These are phyloP conservation scores for Pangasius larnaudii DNA, from an alignment of 2,797 vertebrate species.

Conservation along the genomic window DNA sequence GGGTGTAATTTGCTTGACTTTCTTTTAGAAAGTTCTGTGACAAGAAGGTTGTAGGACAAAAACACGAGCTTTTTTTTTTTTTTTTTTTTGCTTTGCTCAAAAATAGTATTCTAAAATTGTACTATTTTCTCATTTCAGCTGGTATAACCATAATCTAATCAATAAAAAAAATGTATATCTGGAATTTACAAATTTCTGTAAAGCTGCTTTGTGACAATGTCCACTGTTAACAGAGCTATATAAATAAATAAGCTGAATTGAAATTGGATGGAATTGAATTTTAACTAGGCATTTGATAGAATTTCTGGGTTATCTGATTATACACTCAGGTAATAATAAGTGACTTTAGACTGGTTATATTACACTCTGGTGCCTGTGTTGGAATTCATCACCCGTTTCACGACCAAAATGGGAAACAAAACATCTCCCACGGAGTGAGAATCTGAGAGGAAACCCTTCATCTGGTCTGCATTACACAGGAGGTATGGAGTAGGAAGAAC, in stretches of 20 bases:
- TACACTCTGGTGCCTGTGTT: not conserved
- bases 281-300: not conserved
- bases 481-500: slow-evolving; percentile 51
- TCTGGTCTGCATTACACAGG: slow-evolving; percentile 32
- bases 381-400: slow-evolving; percentile 1
- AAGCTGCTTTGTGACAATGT: not conserved
- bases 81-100: not conserved
- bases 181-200: not conserved
- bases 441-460: slow-evolving; percentile 62
- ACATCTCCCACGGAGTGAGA: slow-evolving; percentile 36
- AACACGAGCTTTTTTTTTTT: not conserved
- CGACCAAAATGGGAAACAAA: slow-evolving; percentile 17
- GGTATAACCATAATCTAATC: not conserved
- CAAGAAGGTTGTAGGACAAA: not conserved
- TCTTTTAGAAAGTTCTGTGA: not conserved
- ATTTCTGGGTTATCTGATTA: not conserved
- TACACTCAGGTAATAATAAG: not conserved
- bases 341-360: not conserved
- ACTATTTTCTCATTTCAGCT: too few relatives aligned
- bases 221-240: not conserved
- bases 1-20: not conserved
- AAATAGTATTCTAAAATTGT: too few relatives aligned
- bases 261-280: not conserved
- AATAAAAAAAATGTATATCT: not conserved
- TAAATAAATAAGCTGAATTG: not conserved